Evolutionary conservation across 2,797 vertebrate species (phyloP), one percentile per base, ranked within the genome.

Genomic region (Pipistrellus pygmaeus): DNA sequence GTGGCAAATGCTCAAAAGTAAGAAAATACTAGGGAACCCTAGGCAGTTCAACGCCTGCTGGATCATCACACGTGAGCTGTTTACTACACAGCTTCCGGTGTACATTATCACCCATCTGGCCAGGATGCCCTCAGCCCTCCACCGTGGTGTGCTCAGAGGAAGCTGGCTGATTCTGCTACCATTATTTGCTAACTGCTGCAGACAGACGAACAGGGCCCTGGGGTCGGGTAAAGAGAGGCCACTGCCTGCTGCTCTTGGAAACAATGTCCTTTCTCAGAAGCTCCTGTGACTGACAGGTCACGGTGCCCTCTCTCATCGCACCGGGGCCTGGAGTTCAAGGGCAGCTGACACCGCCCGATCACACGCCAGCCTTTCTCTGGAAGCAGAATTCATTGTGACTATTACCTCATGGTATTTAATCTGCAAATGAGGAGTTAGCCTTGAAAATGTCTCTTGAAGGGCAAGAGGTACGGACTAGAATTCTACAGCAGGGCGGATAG

Each of bases 371-470:
- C 83, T 57, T 73, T 69, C 46, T 62, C 84, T 71, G 20, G 88
- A 82, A 80, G 83, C 55, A 30, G 85, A 88, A 60, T 77, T 90
- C 89, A 75, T 30, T 73, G 71, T 60, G 78, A 96, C 86, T 83
- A 95, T 96, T 91, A 96, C 86, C 89, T 96, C 94, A 95, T 71
- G 93, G 95, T 32, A 66, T 83, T 92, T 95, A 92, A 78, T 93
- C 94, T 91, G 94, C 95, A 96, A 94, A 94, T 75, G 77, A 97
- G 72, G 88, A 93, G 85, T 80, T 90, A 30, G 89, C 88, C 88
- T 95, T 94, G 95, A 83, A 96, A 96, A 95, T 83, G 69, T 89
- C 77, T 95, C 80, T 95, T 75, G 93, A 94, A 96, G 93, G 94
- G 91, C 94, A 95, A 78, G 85, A 84, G 75, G 72, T 62, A 15